phyloP scores from a whole-genome alignment of 2,113 vertebrate genomes.

The Alosa alosa region DNA sequence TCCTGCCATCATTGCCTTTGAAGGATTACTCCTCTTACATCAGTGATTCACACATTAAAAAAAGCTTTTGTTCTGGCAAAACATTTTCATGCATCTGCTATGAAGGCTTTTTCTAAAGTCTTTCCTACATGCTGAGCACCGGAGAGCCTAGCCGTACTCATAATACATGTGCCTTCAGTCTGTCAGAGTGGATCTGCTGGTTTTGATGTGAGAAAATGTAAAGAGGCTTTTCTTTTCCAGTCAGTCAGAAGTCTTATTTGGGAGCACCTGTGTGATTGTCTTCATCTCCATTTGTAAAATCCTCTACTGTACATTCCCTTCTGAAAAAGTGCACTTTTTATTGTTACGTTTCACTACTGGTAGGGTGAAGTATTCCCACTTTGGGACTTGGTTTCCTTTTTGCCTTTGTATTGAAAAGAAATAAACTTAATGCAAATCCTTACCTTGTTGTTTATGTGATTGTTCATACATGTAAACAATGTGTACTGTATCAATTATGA shows the following conservation, averaged over 20 bases:
- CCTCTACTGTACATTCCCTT: conserved; percentile 34
- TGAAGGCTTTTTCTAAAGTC: neutral
- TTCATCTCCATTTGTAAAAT: conserved; percentile 4
- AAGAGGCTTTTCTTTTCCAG: neutral
- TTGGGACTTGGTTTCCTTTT: conserved; percentile 39
- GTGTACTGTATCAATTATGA: neutral
- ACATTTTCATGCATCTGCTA: neutral
- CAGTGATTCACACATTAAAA: neutral
- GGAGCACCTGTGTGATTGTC: neutral
- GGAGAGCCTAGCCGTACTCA: neutral
- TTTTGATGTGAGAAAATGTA: neutral
- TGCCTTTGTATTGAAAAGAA: conserved; percentile 45
- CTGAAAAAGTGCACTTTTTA: conserved; percentile 55
- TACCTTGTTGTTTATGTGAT: neutral
- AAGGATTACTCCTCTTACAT: neutral
- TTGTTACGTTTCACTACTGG: conserved; percentile 51
- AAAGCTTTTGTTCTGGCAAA: neutral
- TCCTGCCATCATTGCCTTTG: neutral
- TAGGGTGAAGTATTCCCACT: conserved; percentile 23
- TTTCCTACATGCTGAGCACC: neutral
- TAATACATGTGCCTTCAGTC: neutral
- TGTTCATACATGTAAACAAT: neutral
- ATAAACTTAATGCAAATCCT: conserved; percentile 57
- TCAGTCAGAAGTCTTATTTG: neutral
- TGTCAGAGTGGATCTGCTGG: neutral